Evolutionary conservation across 2,113 vertebrate genomes (phyloP), one percentile per base, ranked within the genome.

Genomic region (Tragelaphus imberbis): DNA sequence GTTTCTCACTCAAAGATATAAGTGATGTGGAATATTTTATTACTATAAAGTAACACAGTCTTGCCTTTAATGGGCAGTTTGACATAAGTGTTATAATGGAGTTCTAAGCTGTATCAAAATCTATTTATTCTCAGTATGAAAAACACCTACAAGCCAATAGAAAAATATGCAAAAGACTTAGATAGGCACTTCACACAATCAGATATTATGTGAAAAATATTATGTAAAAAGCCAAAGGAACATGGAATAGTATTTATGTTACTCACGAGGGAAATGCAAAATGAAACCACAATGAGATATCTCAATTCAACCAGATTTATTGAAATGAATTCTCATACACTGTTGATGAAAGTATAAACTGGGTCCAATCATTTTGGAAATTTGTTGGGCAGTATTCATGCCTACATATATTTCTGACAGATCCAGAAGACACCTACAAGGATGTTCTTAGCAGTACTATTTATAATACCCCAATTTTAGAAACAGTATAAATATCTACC

Each of bases 41-140:
- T 80, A 53, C 44, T 47, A 49, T 23, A 95, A 94, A 90, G 25
- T 82, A 79, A 92, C n/a, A 85, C 0, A 77, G n/a, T 11, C 14
- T 86, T 95, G 77, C 23, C 23, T 91, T 88, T 53, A 82, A 87
- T 19, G 65, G 21, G 5, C 28, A 92, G 58, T 68, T 81, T 85
- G 75, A 92, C 23, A 3, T 36, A 65, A 21, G 9, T 68, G 44
- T 82, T 91, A 56, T 49, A 27, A 79, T 65, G 23, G 55, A 90
- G 79, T 95, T 97, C 53, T 71, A 56, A 95, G 71, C 33, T 81
- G 10, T 82, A 56, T 77, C 36, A 95, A 92, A 93, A 79, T 82
- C 28, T 80, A 75, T 68, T 94, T 90, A 47, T 58, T 90, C 40
- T 91, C 28, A 88, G 49, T 75, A 63, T 56, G 49, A 87, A 94